phyloP scores from a whole-genome alignment of 2,797 vertebrate genomes.

The Melanitta fusca region DNA sequence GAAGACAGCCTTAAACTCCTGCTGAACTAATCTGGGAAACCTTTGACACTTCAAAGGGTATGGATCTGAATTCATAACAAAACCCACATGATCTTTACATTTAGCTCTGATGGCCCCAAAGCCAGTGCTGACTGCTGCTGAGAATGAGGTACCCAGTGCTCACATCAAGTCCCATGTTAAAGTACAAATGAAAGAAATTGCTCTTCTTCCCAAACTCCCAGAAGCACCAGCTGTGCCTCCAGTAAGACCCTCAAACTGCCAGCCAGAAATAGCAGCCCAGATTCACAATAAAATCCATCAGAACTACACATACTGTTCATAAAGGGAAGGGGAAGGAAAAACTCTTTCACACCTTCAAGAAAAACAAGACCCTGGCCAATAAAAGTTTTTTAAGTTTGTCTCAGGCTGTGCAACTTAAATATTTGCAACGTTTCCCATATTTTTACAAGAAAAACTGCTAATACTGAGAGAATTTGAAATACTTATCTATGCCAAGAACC shows the following conservation, averaged over 20 bases:
- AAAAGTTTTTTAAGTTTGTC: neutral
- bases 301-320: neutral
- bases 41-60: neutral
- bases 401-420: neutral
- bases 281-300: neutral
- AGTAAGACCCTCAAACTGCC: slow-evolving; percentile 17
- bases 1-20: neutral
- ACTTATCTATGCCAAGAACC: neutral
- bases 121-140: neutral
- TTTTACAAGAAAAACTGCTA: neutral
- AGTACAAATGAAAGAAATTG: neutral
- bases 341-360: neutral
- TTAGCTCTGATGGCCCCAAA: neutral
- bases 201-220: neutral
- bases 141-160: neutral
- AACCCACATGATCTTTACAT: neutral
- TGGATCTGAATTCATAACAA: neutral
- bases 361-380: neutral
- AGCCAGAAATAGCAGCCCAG: neutral
- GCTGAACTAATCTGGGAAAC: neutral
- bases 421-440: neutral
- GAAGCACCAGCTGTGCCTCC: neutral
- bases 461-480: neutral
- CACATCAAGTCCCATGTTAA: neutral
- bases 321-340: neutral